Conservation (phyloP, 2,888 invertebrate genomes). For the Brachylomia viminalis region DNA sequence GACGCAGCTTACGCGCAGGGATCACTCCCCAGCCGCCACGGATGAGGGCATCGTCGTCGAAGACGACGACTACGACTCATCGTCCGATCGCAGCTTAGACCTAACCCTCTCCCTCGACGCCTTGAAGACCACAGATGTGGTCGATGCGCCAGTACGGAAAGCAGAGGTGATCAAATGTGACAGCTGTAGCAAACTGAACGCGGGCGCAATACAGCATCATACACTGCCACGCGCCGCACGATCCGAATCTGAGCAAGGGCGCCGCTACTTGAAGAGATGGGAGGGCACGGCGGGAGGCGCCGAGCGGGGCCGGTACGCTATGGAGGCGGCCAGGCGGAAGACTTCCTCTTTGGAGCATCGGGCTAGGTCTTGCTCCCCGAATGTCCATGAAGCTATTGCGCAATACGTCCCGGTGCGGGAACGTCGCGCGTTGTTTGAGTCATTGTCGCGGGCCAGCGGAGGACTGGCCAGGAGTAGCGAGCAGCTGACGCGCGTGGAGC, state of each 20-base stretch:
- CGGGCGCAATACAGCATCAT: constrained; percentile 80
- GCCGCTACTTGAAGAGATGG: constrained; percentile 87
- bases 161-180: constrained; percentile 87
- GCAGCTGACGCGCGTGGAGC: constrained; percentile 81
- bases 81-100: constrained; percentile 90
- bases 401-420: constrained; percentile 93
- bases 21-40: constrained; percentile 88
- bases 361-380: constrained; percentile 88
- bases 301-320: constrained; percentile 83
- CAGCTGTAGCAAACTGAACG: constrained; percentile 86
- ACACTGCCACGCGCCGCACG: constrained; percentile 86
- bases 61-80: constrained; percentile 90
- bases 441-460: constrained; percentile 91
- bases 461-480: constrained; percentile 92
- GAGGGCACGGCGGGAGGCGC: constrained; percentile 85
- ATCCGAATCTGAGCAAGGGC: constrained; percentile 84
- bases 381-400: constrained; percentile 87
- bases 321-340: constrained; percentile 86
- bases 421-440: constrained; percentile 93
- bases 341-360: constrained; percentile 84
- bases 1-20: constrained; percentile 83
- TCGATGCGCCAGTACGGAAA: constrained; percentile 85
- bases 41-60: constrained; percentile 90
- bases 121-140: constrained; percentile 85
- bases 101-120: constrained; percentile 88